phyloP scores from a whole-genome alignment of 2,797 vertebrate genomes.

The Trichosurus vulpecula region DNA sequence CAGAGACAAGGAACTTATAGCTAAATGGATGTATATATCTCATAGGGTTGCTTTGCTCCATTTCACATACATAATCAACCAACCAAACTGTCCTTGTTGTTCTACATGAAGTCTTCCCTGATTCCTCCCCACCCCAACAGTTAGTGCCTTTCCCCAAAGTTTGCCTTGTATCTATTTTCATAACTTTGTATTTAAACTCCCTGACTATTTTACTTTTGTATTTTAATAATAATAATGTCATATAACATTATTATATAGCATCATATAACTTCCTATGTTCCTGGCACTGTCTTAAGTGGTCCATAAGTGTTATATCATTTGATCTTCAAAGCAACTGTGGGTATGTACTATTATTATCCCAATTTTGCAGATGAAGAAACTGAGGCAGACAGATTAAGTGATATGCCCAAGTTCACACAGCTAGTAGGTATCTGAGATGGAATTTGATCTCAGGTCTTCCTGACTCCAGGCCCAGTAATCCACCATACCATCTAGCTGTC shows the following conservation, averaged over 20 bases:
- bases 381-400: neutral
- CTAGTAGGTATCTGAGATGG: neutral
- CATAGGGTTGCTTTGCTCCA: neutral
- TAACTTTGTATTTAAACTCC: neutral
- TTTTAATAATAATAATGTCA: neutral
- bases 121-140: neutral
- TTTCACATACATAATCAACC: neutral
- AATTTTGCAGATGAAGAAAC: neutral
- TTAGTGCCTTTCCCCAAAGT: neutral
- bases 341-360: neutral
- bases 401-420: neutral
- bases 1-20: neutral
- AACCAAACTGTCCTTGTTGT: neutral
- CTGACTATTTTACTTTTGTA: neutral
- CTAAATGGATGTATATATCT: neutral
- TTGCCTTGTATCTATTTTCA: neutral
- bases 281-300: neutral
- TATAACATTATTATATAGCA: too few relatives aligned
- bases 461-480: neutral
- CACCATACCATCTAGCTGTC: rapidly evolving
- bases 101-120: neutral
- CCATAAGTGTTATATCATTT: neutral
- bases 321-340: neutral
- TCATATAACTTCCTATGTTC: neutral
- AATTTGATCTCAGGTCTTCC: rapidly evolving